phyloP scores from a whole-genome alignment of 1,140 invertebrate genomes.

The Maniola jurtina region DNA sequence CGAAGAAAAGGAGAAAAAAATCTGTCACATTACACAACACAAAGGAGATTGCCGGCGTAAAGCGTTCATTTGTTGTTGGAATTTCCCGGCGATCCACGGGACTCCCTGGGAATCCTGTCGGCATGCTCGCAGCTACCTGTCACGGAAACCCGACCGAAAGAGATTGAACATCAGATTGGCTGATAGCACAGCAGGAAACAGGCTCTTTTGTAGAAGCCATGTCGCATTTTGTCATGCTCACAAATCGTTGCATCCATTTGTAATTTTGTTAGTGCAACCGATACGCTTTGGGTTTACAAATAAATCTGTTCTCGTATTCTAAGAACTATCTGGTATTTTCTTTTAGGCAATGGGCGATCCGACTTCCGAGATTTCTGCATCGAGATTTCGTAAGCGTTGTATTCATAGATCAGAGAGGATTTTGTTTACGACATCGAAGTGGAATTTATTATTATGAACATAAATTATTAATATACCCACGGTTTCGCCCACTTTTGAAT shows the following conservation, averaged over 20 bases:
- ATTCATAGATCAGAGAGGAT: background rate
- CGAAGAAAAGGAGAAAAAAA: constrained; percentile 26
- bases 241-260: constrained; percentile 40
- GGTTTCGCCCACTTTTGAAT: background rate
- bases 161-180: constrained; percentile 41
- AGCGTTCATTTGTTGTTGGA: constrained; percentile 40
- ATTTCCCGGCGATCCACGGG: constrained; percentile 35
- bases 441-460: background rate
- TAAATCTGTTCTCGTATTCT: constrained; percentile 9
- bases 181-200: constrained; percentile 33
- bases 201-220: constrained; percentile 33
- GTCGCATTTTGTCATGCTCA: constrained; percentile 28
- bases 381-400: constrained; percentile 1
- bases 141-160: constrained; percentile 41
- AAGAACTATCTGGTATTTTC: constrained; percentile 4
- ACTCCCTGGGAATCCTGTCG: constrained; percentile 44
- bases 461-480: background rate
- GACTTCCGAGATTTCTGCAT: background rate
- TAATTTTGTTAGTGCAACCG: constrained; percentile 32
- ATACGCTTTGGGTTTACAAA: constrained; percentile 27
- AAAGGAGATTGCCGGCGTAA: constrained; percentile 35
- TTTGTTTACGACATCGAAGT: background rate
- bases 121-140: constrained; percentile 49
- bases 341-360: background rate
- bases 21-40: constrained; percentile 33